A percentile compares a stretch with the other conserved stretches of the same genome.
Evolutionary conservation across 92 coral and sea anemone genomes (phyloP).

Genomic region (Zoanthus solanderi): DNA sequence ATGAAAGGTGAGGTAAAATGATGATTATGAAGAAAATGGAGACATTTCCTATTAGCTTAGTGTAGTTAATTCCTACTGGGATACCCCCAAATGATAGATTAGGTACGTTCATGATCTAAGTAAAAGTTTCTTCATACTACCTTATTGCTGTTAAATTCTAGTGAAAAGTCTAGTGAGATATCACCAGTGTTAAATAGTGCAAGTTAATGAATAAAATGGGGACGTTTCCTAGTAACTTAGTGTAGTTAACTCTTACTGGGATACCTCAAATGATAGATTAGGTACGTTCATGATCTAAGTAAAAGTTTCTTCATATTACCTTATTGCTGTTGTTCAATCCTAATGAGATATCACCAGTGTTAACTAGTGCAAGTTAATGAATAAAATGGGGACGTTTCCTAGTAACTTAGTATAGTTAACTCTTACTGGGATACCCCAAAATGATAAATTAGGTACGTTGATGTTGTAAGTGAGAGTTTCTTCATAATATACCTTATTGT

Average conservation of each 20-base stretch:
- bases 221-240: slow-evolving; percentile 75
- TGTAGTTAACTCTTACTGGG: slow-evolving; percentile 87
- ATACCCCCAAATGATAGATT: slow-evolving; percentile 78
- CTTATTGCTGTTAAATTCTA: too few relatives aligned
- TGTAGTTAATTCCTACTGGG: slow-evolving; percentile 84
- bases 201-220: slow-evolving; percentile 35
- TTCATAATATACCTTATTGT: slow-evolving; percentile 73
- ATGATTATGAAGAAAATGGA: slow-evolving; percentile 57
- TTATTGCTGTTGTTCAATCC: slow-evolving; percentile 8
- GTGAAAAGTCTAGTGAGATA: too few relatives aligned
- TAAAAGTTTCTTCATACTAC: background rate
- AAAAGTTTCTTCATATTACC: too few relatives aligned
- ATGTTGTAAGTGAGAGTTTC: slow-evolving; percentile 16
- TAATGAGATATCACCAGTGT: slow-evolving; percentile 51
- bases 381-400: slow-evolving; percentile 64
- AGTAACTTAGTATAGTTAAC: slow-evolving; percentile 73
- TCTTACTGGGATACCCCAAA: slow-evolving; percentile 83
- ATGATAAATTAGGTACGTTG: slow-evolving; percentile 72
- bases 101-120: slow-evolving; percentile 59
- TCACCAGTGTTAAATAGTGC: background rate
- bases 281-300: background rate
- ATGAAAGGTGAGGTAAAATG: too few relatives aligned
- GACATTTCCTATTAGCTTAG: slow-evolving; percentile 55
- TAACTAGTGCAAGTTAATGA: slow-evolving; percentile 72
- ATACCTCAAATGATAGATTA: slow-evolving; percentile 15